Base-by-base conservation (phyloP, 1,140 invertebrate genomes). In the Bombus confusus region DNA sequence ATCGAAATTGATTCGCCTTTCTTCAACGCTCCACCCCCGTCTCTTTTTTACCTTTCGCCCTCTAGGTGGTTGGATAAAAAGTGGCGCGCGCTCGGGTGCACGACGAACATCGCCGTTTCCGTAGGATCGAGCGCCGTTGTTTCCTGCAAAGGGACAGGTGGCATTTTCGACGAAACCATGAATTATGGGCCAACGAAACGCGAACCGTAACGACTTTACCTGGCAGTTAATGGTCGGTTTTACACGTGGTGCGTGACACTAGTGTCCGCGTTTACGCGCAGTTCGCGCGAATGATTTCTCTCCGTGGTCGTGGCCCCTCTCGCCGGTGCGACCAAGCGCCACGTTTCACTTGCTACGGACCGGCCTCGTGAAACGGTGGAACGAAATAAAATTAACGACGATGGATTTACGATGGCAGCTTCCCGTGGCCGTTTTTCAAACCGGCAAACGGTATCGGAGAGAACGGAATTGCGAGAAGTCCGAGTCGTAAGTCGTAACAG, bases 151-250 rank as follows among this genome's bases (percentile, higher is more conserved):
- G 18, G 6, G 34, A 41, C 39, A 25, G 18, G 59, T 66, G 57
- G 15, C 37, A 15, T n/a, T 86, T 79, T 82, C 73, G 78, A 81
- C 22, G 72, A 39, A 69, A 80, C 15, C 69, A 22, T 47, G 66
- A 81, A 86, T 43, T 66, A 72, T 34, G 41, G 59, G 59, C 39
- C 47, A 68, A 37, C 62, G 76, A 80, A 18, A 86, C 37, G 52
- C 84, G 64, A 76, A 71, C 59, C 34, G 76, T 83, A 69, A 84
- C 86, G n/a, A 80, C 78, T 73, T 87, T 71, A 62, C 37, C 68
- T 85, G 59, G 43, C 66, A 52, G 86, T 87, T 87, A 87, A 88
- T 85, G 41, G 86, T 34, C 66, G 64, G 34, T 84, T 88, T 87
- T 88, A 87, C 86, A 77, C 69, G 37, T 3, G 34, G 34, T 41